Percentiles rank a stretch among this genome's conserved stretches.
phyloP scores from a whole-genome alignment of 1,140 invertebrate species.

The Plutomurus gul region DNA sequence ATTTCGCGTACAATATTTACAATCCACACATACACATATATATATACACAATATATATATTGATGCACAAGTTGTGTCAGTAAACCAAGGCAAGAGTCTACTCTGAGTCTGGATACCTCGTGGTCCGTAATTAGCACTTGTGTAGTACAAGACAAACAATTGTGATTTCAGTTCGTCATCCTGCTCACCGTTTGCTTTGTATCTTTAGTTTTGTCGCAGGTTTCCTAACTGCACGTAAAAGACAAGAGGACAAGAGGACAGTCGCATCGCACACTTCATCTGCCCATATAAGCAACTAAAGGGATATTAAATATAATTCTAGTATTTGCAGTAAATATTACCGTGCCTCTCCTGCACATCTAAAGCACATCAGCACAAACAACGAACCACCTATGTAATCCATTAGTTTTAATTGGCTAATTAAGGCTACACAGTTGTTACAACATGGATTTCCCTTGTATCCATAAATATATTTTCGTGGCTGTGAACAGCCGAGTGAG shows the following conservation, averaged over 20 bases:
- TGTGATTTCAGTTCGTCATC: neutral
- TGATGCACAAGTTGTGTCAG: too few relatives aligned
- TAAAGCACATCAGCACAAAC: neutral
- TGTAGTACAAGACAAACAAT: conserved; percentile 1
- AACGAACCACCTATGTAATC: neutral
- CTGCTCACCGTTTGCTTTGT: neutral
- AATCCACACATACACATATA: too few relatives aligned
- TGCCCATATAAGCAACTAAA: too few relatives aligned
- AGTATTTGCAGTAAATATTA: neutral
- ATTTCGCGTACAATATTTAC: too few relatives aligned
- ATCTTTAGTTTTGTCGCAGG: neutral
- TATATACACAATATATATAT: too few relatives aligned
- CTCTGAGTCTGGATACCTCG: neutral
- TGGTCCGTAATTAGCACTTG: conserved; percentile 2
- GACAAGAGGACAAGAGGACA: too few relatives aligned
- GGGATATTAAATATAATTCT: too few relatives aligned
- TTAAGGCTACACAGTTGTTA: neutral
- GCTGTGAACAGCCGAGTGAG: neutral
- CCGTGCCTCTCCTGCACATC: neutral
- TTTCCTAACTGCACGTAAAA: too few relatives aligned
- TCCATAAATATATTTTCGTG: conserved; percentile 3
- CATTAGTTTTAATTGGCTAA: conserved; percentile 22
- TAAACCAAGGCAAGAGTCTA: too few relatives aligned
- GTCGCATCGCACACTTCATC: neutral
- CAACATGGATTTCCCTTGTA: conserved; percentile 17